These are phyloP conservation scores for Sebastes jordani DNA, from an alignment of 2,797 vertebrate genomes.

Conservation along the genomic window DNA sequence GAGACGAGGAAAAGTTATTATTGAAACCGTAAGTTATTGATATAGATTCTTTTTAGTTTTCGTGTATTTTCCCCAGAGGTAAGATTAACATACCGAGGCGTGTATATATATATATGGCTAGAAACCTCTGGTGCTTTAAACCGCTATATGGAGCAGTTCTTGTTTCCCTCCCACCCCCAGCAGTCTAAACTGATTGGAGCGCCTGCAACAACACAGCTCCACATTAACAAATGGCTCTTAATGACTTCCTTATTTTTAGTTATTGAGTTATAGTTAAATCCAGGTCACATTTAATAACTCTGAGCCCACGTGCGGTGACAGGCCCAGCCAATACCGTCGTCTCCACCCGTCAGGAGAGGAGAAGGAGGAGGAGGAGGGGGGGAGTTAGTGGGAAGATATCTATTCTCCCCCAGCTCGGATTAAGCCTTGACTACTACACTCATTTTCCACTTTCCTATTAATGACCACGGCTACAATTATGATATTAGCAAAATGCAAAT, in stretches of 20 bases:
- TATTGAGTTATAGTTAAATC: slow-evolving; percentile 78
- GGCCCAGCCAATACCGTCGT: slow-evolving; percentile 59
- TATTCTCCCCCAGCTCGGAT: slow-evolving; percentile 70
- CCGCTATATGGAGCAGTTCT: slow-evolving; percentile 18
- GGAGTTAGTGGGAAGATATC: slow-evolving; percentile 54
- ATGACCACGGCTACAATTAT: slow-evolving; percentile 85
- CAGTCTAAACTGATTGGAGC: slow-evolving; percentile 26
- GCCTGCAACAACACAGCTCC: slow-evolving; percentile 33
- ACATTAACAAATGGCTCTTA: slow-evolving; percentile 66
- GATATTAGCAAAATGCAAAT: slow-evolving; percentile 87
- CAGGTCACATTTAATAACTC: slow-evolving; percentile 74
- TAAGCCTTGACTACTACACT: slow-evolving; percentile 74
- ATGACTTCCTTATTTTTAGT: slow-evolving; percentile 75
- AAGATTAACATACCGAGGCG: neutral
- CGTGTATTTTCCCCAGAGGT: slow-evolving; percentile 13
- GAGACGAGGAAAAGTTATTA: neutral
- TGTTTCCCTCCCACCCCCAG: neutral
- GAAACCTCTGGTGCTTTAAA: slow-evolving; percentile 4
- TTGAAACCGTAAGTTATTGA: neutral
- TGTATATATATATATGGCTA: neutral
- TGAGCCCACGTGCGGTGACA: slow-evolving; percentile 46
- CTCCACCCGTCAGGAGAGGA: slow-evolving; percentile 52
- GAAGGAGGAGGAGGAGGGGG: neutral
- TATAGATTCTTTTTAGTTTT: neutral
- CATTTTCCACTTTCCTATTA: slow-evolving; percentile 84